Percentiles rank a stretch among this genome's conserved stretches.
Evolutionary conservation across 30 jellyfish, hydroid and myxozoan species (phyloP).

Genomic region (Sanderia malayensis): DNA sequence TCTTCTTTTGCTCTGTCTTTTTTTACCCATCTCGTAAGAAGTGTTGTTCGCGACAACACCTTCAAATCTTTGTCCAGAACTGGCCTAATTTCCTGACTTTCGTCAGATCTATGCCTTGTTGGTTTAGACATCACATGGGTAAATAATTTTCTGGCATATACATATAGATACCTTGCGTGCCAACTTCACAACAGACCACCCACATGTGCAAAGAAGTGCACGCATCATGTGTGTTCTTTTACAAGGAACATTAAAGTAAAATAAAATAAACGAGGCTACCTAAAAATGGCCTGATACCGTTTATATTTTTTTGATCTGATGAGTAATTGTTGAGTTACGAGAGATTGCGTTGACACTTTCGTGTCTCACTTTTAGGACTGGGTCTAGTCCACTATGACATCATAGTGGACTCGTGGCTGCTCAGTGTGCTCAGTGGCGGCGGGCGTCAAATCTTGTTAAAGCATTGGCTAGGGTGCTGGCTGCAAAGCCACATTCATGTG

Average conservation of each 20-base stretch:
- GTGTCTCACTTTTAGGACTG: too few relatives aligned
- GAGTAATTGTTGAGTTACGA: too few relatives aligned
- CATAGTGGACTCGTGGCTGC: too few relatives aligned
- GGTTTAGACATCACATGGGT: not conserved
- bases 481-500: constrained; percentile 44
- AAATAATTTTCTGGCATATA: not conserved
- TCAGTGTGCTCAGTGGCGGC: too few relatives aligned
- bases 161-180: not conserved
- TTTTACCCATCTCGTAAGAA: not conserved
- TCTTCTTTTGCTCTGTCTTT: not conserved
- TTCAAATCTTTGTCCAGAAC: not conserved
- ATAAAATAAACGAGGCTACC: not conserved
- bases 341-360: too few relatives aligned
- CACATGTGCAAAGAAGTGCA: not conserved
- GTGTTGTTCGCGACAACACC: not conserved
- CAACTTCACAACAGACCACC: not conserved
- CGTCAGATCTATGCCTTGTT: not conserved
- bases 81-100: constrained; percentile 1
- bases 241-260: too few relatives aligned
- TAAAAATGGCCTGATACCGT: not conserved
- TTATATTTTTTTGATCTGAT: too few relatives aligned
- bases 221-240: not conserved
- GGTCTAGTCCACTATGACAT: too few relatives aligned
- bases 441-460: too few relatives aligned
- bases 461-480: constrained; percentile 14